Base-by-base conservation (phyloP, 1,140 invertebrate genomes). In the Oryctes rhinoceros region DNA sequence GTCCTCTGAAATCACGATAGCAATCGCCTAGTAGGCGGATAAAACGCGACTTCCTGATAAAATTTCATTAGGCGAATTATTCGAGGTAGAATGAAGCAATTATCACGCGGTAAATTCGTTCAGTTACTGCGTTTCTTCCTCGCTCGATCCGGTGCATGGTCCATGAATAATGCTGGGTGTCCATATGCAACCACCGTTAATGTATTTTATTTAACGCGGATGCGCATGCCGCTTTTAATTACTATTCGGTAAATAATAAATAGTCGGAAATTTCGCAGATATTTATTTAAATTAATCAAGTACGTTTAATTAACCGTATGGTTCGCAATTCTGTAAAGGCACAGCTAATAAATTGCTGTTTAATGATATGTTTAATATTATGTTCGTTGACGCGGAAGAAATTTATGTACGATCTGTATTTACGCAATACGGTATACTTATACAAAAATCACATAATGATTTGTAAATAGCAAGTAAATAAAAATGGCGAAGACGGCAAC, bases 1-100 rank as follows among this genome's bases (percentile, higher is more conserved):
- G 62, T 18, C 24, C 11, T 5, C 18, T 67, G 7, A n/a, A 35
- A 53, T 53, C 11, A n/a, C 13, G 13, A 53, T 53, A 53, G 49
- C n/a, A n/a, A 15, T 53, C 49, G 3, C 49, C 3, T 53, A 11
- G n/a, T n/a, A 10, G 11, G n/a, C 62, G 62, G 18, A 20, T 65
- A 24, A 71, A 35, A 24, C 15, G 11, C 24, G 4, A 71, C 35
- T 30, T n/a, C 7, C 65, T 35, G 65, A 7, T 71, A 71, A 71
- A 71, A 71, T 71, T 71, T 71, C 65, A 30, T 71, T 71, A 59
- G 10, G 53, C 18, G 15, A 59, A n/a, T 18, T 59, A 59, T 59
- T 59, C 53, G 39, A 59, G 15, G 5, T 15, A 1, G 18, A 15
- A n/a, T n/a, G 4, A 59, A n/a, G 3, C n/a, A 59, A 59, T 59